phyloP scores from a whole-genome alignment of 1,140 invertebrate species.

The Atta cephalotes region DNA sequence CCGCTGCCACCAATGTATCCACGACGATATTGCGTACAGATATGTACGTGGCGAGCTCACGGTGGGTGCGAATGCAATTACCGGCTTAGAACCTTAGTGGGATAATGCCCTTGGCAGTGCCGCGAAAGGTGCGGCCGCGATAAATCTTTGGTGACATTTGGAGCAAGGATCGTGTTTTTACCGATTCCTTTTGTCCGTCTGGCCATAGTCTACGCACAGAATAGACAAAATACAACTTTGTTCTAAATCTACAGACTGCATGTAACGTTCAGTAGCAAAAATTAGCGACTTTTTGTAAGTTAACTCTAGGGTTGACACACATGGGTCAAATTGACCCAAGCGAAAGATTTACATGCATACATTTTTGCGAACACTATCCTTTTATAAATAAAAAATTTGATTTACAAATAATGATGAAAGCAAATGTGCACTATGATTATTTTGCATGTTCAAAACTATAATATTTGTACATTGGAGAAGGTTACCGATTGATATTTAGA shows the following conservation, averaged over 20 bases:
- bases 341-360: too few relatives aligned
- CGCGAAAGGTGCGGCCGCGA: slow-evolving; percentile 52
- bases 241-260: background rate
- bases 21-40: slow-evolving; percentile 15
- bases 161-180: background rate
- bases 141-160: slow-evolving; percentile 50
- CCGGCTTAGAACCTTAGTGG: slow-evolving; percentile 52
- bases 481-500: too few relatives aligned
- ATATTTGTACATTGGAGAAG: too few relatives aligned
- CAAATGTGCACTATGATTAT: too few relatives aligned
- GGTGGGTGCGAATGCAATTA: slow-evolving; percentile 60
- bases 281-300: background rate
- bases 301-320: too few relatives aligned
- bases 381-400: too few relatives aligned
- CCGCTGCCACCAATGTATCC: slow-evolving; percentile 18
- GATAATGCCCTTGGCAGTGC: slow-evolving; percentile 61
- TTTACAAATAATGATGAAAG: too few relatives aligned
- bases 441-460: too few relatives aligned
- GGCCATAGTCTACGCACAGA: background rate
- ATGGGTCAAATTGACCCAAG: too few relatives aligned
- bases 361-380: too few relatives aligned
- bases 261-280: background rate
- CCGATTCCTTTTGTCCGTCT: background rate
- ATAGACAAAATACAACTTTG: background rate
- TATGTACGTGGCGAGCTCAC: background rate